Evolutionary conservation across 2,113 vertebrate species (phyloP), one percentile per base, ranked within the genome.

Genomic region (Aix galericulata): DNA sequence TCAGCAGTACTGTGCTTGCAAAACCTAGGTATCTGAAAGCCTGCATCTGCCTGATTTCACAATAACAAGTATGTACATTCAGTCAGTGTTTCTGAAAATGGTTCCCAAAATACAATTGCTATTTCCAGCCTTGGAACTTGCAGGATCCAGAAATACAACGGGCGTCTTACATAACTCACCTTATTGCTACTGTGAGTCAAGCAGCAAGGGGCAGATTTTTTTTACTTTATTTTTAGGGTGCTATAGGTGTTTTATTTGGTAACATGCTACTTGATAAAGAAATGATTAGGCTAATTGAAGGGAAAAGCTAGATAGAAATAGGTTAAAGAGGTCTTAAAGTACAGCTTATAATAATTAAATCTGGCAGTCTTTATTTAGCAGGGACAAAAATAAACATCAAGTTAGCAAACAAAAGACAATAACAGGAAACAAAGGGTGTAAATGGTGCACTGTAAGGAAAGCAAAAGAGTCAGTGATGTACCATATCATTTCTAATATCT

Each of bases 201-300:
- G 67, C 59, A 94, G 62, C 42, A 40, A 74, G 55, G 62, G 82
- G 21, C 66, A 93, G 34, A 66, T 62, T 64, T 63, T 72, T 64
- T 64, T 83, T 46, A 20, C 3, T 21, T 48, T 48, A 48, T 48
- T 48, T 94, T 93, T 87, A 83, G 84, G 62, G 68, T 84, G 38
- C 80, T 93, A 25, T 60, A 68, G 58, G 36, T 81, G 91, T 94
- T 96, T 91, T 89, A 96, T 94, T 66, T 40, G 69, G 80, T 60
- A 93, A 82, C 23, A 31, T 44, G 80, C 94, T 93, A 87, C 88
- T 95, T 88, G 81, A 94, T 94, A 95, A 69, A 84, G 78, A 96
- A 97, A 96, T 81, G 62, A 93, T 96, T 94, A 96, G 92, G 94
- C 91, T 97, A 96, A 97, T 96, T 93, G 95, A 96, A 76, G 87